phyloP scores from a whole-genome alignment of 2,888 invertebrate species.

The Metalampra italica region DNA sequence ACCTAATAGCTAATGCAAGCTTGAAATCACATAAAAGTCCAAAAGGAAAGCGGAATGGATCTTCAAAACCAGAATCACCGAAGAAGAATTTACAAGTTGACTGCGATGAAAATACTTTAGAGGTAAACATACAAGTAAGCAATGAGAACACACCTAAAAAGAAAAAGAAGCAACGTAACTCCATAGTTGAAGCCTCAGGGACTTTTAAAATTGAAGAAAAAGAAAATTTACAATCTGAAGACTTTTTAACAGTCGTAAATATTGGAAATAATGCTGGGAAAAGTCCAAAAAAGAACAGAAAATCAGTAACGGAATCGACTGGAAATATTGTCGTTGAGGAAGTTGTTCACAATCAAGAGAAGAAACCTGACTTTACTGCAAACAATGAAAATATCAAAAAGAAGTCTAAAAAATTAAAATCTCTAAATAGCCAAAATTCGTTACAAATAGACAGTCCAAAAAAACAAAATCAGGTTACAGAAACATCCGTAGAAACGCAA shows the following conservation, averaged over 20 bases:
- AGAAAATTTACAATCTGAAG: conserved; percentile 2
- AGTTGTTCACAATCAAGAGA: no score
- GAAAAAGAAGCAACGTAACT: conserved; percentile 34
- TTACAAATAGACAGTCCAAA: neutral
- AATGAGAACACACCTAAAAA: conserved; percentile 43
- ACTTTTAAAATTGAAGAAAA: conserved; percentile 10
- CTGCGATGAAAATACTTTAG: neutral
- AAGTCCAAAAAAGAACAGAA: neutral
- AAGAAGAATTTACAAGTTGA: neutral
- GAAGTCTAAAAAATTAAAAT: neutral
- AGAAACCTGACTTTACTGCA: conserved; percentile 1
- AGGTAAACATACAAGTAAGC: conserved; percentile 12
- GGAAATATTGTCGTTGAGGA: conserved; percentile 1
- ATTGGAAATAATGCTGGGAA: conserved; percentile 6
- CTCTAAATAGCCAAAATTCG: neutral
- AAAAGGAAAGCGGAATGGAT: conserved; percentile 19
- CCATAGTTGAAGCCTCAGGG: conserved; percentile 13
- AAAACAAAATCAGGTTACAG: conserved; percentile 5
- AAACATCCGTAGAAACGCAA: neutral
- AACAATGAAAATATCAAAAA: conserved; percentile 5
- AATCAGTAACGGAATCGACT: conserved; percentile 2
- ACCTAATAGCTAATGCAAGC: conserved; percentile 14
- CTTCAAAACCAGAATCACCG: conserved; percentile 12
- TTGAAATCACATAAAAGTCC: conserved; percentile 27
- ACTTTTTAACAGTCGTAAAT: neutral